Evolutionary conservation across 2,888 invertebrate species (phyloP).

Genomic region (Pyrrhosoma nymphula): DNA sequence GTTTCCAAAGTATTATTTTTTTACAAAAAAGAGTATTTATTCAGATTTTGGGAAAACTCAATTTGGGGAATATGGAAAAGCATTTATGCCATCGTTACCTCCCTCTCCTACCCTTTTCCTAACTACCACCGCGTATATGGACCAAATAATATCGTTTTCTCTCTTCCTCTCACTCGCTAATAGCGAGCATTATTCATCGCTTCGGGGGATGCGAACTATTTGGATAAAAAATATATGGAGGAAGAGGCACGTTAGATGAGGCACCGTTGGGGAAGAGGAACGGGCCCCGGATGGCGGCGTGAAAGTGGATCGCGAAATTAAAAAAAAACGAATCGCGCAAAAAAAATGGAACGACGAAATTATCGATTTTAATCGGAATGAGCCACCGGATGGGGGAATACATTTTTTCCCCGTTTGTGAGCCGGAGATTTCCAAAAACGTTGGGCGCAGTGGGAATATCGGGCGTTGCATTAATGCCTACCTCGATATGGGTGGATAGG

Average conservation of each 20-base stretch:
- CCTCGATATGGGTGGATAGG: no score
- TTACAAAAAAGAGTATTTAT: neutral
- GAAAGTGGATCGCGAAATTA: neutral
- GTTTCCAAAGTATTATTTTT: neutral
- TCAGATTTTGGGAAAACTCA: conserved; percentile 31
- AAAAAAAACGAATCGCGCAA: neutral
- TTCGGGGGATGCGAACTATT: neutral
- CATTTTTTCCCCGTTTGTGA: neutral
- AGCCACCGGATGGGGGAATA: conserved; percentile 31
- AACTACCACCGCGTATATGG: neutral
- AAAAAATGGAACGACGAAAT: neutral
- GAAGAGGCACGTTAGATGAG: neutral
- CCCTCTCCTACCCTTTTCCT: neutral
- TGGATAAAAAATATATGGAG: neutral
- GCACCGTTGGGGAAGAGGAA: neutral
- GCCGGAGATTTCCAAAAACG: neutral
- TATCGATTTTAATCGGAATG: conserved; percentile 51
- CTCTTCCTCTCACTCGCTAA: neutral
- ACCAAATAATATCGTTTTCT: conserved; percentile 40
- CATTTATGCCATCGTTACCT: neutral
- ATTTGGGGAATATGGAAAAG: conserved; percentile 37
- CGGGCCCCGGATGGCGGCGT: neutral
- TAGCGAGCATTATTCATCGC: conserved; percentile 49
- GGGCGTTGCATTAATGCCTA: neutral
- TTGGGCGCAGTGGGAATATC: neutral